Conservation (phyloP, 1,140 invertebrate genomes). For the Plodia interpunctella region DNA sequence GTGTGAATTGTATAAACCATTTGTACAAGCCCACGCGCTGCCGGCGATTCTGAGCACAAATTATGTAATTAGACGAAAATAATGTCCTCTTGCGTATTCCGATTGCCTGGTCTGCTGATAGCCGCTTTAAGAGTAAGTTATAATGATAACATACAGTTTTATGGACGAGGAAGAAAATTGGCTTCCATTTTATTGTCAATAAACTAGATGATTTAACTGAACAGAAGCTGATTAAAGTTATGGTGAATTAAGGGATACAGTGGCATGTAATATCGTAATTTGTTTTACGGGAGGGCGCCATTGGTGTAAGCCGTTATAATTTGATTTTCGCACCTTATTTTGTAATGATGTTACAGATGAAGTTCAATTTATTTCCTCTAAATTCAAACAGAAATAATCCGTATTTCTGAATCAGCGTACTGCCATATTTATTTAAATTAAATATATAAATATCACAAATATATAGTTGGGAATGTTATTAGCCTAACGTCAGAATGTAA, state of each 20-base stretch:
- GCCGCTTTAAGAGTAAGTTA: not conserved
- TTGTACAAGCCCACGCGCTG: conserved; percentile 44
- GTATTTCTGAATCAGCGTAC: not conserved
- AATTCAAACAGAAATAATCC: not conserved
- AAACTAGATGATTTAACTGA: not conserved
- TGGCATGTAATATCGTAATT: too few relatives aligned
- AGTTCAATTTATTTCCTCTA: too few relatives aligned
- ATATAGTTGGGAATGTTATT: conserved; percentile 1
- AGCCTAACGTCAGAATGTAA: not conserved
- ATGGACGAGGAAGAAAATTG: not conserved
- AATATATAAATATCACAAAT: conserved; percentile 4
- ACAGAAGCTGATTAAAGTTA: too few relatives aligned
- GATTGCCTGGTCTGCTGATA: not conserved
- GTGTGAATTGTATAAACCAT: conserved; percentile 48
- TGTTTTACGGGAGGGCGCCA: too few relatives aligned
- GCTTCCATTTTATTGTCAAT: not conserved
- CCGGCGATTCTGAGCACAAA: conserved; percentile 9
- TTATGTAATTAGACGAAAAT: conserved; percentile 7
- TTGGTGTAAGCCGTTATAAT: too few relatives aligned
- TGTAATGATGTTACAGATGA: too few relatives aligned
- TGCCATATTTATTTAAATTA: not conserved
- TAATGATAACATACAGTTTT: not conserved
- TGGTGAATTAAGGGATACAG: too few relatives aligned
- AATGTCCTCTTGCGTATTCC: conserved; percentile 1
- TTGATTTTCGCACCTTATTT: too few relatives aligned